Evolutionary conservation across 2,113 vertebrate genomes (phyloP).

Genomic region (Silurus glanis): DNA sequence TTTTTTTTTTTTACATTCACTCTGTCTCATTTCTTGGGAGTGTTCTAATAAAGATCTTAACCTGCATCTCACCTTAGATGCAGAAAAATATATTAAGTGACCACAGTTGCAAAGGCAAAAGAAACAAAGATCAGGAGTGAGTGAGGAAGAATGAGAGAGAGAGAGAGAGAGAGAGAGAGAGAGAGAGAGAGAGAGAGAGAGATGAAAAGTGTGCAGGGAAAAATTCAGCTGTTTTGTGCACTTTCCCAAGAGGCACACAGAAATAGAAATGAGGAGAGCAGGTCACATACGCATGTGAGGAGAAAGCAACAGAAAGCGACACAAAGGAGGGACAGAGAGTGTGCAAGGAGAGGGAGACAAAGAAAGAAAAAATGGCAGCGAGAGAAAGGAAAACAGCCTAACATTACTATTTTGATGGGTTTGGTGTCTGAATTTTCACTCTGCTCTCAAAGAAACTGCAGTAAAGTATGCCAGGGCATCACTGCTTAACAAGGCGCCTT

Average conservation of each 20-base stretch:
- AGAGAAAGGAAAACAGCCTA: neutral
- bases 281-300: conserved; percentile 23
- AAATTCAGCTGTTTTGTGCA: conserved; percentile 36
- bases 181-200: neutral
- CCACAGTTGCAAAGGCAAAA: neutral
- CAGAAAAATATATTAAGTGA: neutral
- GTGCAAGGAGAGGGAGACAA: neutral
- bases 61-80: neutral
- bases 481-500: conserved; percentile 27
- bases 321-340: conserved; percentile 12
- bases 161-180: conserved; percentile 1
- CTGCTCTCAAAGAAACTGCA: neutral
- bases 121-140: conserved; percentile 45
- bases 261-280: conserved; percentile 44
- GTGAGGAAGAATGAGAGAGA: neutral
- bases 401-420: neutral
- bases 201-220: conserved; percentile 15
- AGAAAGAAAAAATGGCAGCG: neutral
- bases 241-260: conserved; percentile 43
- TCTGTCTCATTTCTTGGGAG: neutral
- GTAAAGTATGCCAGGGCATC: neutral
- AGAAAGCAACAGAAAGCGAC: neutral
- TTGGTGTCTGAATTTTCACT: neutral
- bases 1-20: no score
- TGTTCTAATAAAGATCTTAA: neutral